Percentiles rank a stretch among this genome's conserved stretches.
Conservation (phyloP, 2,113 vertebrate genomes). For the Chamaea fasciata region DNA sequence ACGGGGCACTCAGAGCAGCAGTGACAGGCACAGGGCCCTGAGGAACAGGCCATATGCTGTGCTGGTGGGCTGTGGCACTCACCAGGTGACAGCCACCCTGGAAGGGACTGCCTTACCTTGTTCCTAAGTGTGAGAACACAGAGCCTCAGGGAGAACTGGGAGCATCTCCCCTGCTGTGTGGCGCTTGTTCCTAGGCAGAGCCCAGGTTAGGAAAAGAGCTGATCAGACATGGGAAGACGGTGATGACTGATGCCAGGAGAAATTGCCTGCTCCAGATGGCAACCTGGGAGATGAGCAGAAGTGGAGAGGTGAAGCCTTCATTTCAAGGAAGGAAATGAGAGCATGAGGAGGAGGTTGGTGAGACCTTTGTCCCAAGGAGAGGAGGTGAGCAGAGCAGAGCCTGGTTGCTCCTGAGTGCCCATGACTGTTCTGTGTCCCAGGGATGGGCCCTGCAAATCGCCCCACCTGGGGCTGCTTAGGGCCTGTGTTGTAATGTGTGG, state of each 20-base stretch:
- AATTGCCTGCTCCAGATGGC: background rate
- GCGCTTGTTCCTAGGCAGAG: background rate
- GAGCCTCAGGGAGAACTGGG: background rate
- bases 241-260: background rate
- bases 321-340: background rate
- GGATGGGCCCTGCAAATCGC: background rate
- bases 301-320: background rate
- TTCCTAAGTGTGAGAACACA: background rate
- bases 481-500: background rate
- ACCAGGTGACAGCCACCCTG: rapidly evolving
- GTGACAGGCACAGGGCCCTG: background rate
- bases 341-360: background rate
- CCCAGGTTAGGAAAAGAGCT: background rate
- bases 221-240: background rate
- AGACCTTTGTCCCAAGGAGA: background rate
- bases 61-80: background rate
- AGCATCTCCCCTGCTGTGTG: rapidly evolving
- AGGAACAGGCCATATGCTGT: background rate
- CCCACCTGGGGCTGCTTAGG: background rate
- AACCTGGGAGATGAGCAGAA: background rate
- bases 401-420: background rate
- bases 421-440: background rate
- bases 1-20: rapidly evolving
- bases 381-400: background rate
- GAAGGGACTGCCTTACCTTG: background rate